Conservation (phyloP, 2,797 vertebrate genomes). For the Syndactyla subalaris region DNA sequence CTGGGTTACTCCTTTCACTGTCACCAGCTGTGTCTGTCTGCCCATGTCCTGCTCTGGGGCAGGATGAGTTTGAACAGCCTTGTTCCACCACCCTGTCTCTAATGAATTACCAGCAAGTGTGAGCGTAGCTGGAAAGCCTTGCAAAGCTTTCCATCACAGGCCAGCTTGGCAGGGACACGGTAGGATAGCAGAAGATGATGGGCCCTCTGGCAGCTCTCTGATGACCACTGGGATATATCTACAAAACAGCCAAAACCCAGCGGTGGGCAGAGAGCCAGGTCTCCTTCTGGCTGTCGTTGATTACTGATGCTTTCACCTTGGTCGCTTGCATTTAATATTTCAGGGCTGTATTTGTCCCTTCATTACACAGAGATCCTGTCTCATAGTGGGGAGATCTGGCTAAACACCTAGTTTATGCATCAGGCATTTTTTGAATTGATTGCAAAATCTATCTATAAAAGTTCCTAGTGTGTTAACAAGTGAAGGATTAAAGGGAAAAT, state of each 20-base stretch:
- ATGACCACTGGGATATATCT: constrained; percentile 7
- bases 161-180: not conserved
- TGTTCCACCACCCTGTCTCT: not conserved
- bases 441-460: not conserved
- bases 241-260: constrained; percentile 33
- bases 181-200: constrained; percentile 8
- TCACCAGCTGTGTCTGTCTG: not conserved
- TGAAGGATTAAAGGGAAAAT: not conserved
- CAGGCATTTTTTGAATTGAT: not conserved
- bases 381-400: not conserved
- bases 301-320: constrained; percentile 29
- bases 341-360: not conserved
- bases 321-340: not conserved
- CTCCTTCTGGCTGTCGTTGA: constrained; percentile 3
- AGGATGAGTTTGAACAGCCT: not conserved
- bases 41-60: not conserved
- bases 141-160: constrained; percentile 20
- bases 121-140: constrained; percentile 31
- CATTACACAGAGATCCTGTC: not conserved
- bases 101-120: constrained; percentile 33
- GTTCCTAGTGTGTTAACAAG: not conserved
- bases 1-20: not conserved
- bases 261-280: not conserved
- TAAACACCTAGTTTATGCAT: not conserved
- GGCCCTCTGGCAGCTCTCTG: constrained; percentile 22